Base-by-base conservation (phyloP, 2,888 invertebrate species). In the Troides aeacus region DNA sequence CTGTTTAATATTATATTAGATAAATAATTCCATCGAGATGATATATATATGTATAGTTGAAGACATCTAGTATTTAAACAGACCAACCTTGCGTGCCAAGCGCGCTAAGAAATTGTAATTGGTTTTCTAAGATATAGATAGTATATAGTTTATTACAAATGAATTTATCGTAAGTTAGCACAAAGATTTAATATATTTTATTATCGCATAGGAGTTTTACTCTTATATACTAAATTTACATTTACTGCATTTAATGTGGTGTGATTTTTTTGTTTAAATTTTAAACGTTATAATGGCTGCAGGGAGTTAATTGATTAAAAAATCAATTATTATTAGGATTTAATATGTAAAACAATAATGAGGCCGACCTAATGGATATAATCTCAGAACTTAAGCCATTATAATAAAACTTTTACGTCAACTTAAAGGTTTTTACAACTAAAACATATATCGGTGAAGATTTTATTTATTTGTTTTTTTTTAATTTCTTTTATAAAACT, bases 181-280 rank as follows among this genome's bases (percentile, higher is more conserved):
- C 92, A 92, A 92, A 92, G 92, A 92, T 90, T 91, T 92, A 92
- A 92, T 92, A 92, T 92, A 92, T 92, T 92, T 92, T 92, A 92
- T 89, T 92, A 92, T 90, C 87, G 88, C 84, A 87, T 91, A 91
- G 89, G 89, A 87, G 81, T 88, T 90, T 90, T 92, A 92, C 90
- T 89, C 77, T 80, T 86, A 89, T 89, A 89, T 87, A 90, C 85
- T 85, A 89, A 90, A 88, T 88, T 88, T 89, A 90, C 83, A 88
- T 81, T 82, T 78, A 83, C 80, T 85, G 89, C 90, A 92, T 92
- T 58, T 84, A 86, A 92, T 92, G 92, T 88, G 88, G 77, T 78
- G 75, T 70, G 83, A 85, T 79, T 80, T 81, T 79, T 57, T 81
- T 80, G 80, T 81, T 80, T 81, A 81, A 84, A 82, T 81, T 53